phyloP scores from a whole-genome alignment of 2,888 invertebrate genomes.

The Charanyca ferruginea region DNA sequence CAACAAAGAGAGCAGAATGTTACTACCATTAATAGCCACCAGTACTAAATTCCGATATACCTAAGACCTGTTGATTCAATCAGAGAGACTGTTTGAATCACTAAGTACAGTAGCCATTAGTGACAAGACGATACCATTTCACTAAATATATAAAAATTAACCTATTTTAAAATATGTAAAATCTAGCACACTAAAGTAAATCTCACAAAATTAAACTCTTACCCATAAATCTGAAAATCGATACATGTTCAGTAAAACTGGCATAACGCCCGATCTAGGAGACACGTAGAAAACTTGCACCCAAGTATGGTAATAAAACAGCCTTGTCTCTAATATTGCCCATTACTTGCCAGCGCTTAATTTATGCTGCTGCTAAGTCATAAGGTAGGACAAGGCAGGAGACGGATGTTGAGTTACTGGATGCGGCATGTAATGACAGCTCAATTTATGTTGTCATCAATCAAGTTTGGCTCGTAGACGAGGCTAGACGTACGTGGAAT shows the following conservation, averaged over 20 bases:
- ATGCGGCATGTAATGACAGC: conserved; percentile 58
- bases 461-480: conserved; percentile 44
- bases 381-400: conserved; percentile 83
- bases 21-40: no score
- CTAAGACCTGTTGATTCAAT: no score
- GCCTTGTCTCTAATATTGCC: conserved; percentile 88
- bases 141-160: not conserved
- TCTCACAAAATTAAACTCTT: conserved; percentile 35
- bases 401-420: conserved; percentile 66
- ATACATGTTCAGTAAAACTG: conserved; percentile 64
- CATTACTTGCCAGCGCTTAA: conserved; percentile 86
- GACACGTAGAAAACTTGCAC: conserved; percentile 75
- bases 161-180: conserved; percentile 22
- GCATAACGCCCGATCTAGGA: conserved; percentile 53
- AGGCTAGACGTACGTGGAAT: conserved; percentile 31
- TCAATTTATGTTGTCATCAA: conserved; percentile 50
- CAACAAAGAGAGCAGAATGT: no score
- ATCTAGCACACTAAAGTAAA: conserved; percentile 14
- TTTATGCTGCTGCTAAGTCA: conserved; percentile 89
- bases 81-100: no score
- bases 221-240: conserved; percentile 50
- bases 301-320: conserved; percentile 88
- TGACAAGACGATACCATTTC: not conserved
- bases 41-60: no score
- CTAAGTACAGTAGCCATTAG: no score